Percentiles rank a stretch among this genome's conserved stretches.
Conservation (phyloP, 1,140 invertebrate species). For the Drosophila sturtevanti region DNA sequence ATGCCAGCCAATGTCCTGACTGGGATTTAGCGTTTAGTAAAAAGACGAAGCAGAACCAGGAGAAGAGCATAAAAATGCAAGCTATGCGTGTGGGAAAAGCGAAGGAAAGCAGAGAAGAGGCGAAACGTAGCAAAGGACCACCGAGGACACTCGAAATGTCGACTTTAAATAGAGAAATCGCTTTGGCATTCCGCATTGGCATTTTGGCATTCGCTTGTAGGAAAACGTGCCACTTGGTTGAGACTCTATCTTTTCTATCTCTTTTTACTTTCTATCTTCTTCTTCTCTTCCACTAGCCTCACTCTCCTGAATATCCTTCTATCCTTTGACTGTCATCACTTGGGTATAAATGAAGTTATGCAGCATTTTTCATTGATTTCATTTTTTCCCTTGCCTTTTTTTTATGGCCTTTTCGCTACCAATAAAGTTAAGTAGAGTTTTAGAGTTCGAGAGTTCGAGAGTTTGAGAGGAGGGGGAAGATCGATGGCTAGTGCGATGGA, state of each 20-base stretch:
- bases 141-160: constrained; percentile 42
- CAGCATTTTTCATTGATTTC: constrained; percentile 72
- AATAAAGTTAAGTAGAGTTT: constrained; percentile 41
- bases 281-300: neutral
- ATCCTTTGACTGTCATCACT: constrained; percentile 18
- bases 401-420: constrained; percentile 34
- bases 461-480: neutral
- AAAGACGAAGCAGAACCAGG: neutral
- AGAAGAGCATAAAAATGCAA: constrained; percentile 59
- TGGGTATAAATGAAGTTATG: constrained; percentile 67
- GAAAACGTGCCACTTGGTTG: constrained; percentile 57
- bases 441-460: neutral
- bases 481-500: neutral
- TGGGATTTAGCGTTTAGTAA: constrained; percentile 37
- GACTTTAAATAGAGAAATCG: constrained; percentile 72
- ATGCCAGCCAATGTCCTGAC: constrained; percentile 8
- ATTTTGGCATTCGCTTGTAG: constrained; percentile 48
- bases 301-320: neutral
- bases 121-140: constrained; percentile 13
- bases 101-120: constrained; percentile 7
- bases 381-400: neutral
- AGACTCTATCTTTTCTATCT: neutral
- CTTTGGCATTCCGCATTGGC: constrained; percentile 39
- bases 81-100: constrained; percentile 54
- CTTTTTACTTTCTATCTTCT: neutral